Percentiles rank a stretch among this genome's conserved stretches.
Conservation (phyloP, 2,888 invertebrate species). For the Lasioglossum figueresi region DNA sequence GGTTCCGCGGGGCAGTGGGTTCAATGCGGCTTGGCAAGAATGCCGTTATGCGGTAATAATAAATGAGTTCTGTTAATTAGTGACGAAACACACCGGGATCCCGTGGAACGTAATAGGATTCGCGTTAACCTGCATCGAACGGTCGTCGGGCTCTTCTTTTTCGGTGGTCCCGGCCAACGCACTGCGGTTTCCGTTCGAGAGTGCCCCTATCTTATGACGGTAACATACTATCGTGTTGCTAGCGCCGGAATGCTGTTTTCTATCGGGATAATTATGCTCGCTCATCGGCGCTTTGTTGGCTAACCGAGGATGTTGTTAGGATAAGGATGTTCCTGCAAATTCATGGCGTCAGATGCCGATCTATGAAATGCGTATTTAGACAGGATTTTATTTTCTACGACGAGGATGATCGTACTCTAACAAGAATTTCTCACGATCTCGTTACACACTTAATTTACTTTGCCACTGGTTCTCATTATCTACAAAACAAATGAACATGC, state of each 20-base stretch:
- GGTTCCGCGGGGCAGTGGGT: not conserved
- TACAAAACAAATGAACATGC: not conserved
- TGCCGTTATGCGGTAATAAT: conserved; percentile 23
- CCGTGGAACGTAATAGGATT: conserved; percentile 12
- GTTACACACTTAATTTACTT: not conserved
- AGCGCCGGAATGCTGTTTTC: not conserved
- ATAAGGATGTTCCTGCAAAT: not conserved
- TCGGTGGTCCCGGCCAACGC: not conserved
- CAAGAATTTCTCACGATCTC: not conserved
- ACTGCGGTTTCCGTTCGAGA: not conserved
- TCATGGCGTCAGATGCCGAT: not conserved
- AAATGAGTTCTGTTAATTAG: conserved; percentile 28
- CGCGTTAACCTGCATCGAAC: not conserved
- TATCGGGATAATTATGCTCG: not conserved
- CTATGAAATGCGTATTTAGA: not conserved
- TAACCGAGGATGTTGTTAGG: not conserved
- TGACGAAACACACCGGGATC: conserved; percentile 8
- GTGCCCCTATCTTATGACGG: not conserved
- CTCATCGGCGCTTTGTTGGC: not conserved
- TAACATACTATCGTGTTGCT: not conserved
- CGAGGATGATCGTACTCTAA: too few relatives aligned
- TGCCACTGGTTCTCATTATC: not conserved
- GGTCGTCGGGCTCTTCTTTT: conserved; percentile 1
- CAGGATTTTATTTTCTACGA: not conserved
- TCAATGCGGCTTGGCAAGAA: conserved; percentile 19